A percentile compares a stretch with the other conserved stretches of the same genome.
phyloP scores from a whole-genome alignment of 1,140 invertebrate species.

The Pachypeltis micranthus region DNA sequence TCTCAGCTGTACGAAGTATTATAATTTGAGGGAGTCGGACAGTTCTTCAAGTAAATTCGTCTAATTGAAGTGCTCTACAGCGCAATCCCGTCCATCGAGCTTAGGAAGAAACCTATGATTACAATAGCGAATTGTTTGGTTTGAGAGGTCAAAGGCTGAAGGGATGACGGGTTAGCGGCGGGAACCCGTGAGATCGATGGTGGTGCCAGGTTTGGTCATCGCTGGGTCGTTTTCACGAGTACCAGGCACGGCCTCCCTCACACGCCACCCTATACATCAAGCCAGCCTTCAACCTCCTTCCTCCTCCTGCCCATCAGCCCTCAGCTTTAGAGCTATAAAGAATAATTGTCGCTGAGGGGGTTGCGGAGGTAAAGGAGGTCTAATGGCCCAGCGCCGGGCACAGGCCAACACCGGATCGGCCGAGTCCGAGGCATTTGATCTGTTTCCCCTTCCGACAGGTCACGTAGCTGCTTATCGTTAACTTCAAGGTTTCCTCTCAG shows the following conservation, averaged over 20 bases:
- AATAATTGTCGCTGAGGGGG: slow-evolving; percentile 10
- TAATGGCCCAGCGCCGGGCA: slow-evolving; percentile 12
- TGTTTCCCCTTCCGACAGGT: slow-evolving; percentile 7
- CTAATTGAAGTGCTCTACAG: too few relatives aligned
- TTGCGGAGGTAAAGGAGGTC: background rate
- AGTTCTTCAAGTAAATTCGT: too few relatives aligned
- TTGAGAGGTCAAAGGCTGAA: too few relatives aligned
- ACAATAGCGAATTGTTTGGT: too few relatives aligned
- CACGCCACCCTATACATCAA: slow-evolving; percentile 16
- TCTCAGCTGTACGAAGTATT: too few relatives aligned
- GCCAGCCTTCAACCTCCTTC: background rate
- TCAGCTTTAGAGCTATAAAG: slow-evolving; percentile 6
- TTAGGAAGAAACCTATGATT: too few relatives aligned
- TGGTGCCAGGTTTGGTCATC: slow-evolving; percentile 15
- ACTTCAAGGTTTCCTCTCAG: too few relatives aligned
- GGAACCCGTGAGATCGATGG: slow-evolving; percentile 5
- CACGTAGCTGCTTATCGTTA: slow-evolving; percentile 11
- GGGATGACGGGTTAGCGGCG: too few relatives aligned
- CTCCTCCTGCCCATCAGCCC: background rate
- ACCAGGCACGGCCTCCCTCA: background rate
- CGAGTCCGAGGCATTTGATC: slow-evolving; percentile 6
- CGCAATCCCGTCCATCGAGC: too few relatives aligned
- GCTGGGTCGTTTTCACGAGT: too few relatives aligned
- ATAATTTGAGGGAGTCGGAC: too few relatives aligned
- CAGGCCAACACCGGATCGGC: slow-evolving; percentile 2